Percentiles rank a stretch among this genome's conserved stretches.
Evolutionary conservation across 2,113 vertebrate genomes (phyloP).

Genomic region (Puntigrus tetrazona): DNA sequence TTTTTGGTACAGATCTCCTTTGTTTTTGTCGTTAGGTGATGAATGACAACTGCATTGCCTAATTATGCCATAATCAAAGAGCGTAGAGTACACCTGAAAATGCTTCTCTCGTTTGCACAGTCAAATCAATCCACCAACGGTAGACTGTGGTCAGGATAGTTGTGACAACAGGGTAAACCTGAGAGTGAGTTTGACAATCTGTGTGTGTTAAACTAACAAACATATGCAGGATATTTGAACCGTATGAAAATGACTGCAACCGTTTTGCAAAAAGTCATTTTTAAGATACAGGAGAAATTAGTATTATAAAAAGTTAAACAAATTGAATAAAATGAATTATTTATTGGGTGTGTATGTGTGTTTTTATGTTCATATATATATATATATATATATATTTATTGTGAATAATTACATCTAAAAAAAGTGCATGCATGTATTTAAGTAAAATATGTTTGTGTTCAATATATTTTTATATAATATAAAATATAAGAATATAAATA

Average conservation of each 20-base stretch:
- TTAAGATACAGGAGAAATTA: neutral
- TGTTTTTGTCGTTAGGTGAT: neutral
- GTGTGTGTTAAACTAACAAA: neutral
- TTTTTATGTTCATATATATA: no score
- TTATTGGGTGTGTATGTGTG: no score
- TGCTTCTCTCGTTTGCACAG: constrained; percentile 44
- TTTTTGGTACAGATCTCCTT: neutral
- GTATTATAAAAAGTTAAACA: neutral
- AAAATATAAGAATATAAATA: no score
- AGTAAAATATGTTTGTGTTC: no score
- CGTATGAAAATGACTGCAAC: constrained; percentile 15
- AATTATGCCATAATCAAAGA: constrained; percentile 44
- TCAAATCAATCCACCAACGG: constrained; percentile 55
- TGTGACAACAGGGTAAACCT: constrained; percentile 2
- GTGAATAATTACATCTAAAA: no score
- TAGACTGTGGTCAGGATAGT: constrained; percentile 38
- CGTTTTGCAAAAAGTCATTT: neutral
- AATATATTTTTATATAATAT: no score
- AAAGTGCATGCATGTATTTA: no score
- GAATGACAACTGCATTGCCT: constrained; percentile 19
- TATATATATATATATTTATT: no score
- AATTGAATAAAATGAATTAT: neutral
- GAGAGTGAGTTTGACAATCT: constrained; percentile 21
- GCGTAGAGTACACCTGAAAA: constrained; percentile 47
- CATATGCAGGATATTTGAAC: constrained; percentile 23